Conservation (phyloP, 2,888 invertebrate genomes). For the Gymnosoma rotundatum region DNA sequence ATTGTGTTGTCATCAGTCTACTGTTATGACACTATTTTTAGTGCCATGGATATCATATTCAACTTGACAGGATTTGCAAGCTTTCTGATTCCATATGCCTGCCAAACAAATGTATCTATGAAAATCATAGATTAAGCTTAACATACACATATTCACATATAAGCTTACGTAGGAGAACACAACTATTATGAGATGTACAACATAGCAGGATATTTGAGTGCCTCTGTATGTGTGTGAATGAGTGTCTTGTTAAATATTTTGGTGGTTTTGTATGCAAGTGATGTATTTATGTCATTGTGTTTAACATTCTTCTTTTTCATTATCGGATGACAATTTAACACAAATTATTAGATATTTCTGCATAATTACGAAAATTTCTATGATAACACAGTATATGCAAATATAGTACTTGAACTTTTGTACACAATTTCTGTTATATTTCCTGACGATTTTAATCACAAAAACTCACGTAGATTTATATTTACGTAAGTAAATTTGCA, state of each 20-base stretch:
- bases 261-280: slow-evolving; percentile 67
- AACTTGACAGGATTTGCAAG: slow-evolving; percentile 79
- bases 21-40: slow-evolving; percentile 69
- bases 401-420: background rate
- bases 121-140: slow-evolving; percentile 10
- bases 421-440: background rate
- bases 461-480: background rate
- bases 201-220: background rate
- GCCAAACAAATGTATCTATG: background rate
- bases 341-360: background rate
- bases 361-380: background rate
- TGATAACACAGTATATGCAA: background rate
- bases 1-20: slow-evolving; percentile 68
- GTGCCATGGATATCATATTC: slow-evolving; percentile 78
- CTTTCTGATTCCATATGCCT: slow-evolving; percentile 2
- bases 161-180: background rate
- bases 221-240: background rate
- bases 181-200: background rate
- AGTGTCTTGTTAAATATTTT: slow-evolving; percentile 61
- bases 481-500: background rate
- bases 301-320: slow-evolving; percentile 64
- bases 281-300: slow-evolving; percentile 65
- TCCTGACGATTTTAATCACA: background rate
- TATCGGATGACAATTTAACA: slow-evolving; percentile 66
- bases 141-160: background rate